These are phyloP conservation scores for Vipera ursinii DNA, from an alignment of 2,797 vertebrate species.

Conservation along the genomic window DNA sequence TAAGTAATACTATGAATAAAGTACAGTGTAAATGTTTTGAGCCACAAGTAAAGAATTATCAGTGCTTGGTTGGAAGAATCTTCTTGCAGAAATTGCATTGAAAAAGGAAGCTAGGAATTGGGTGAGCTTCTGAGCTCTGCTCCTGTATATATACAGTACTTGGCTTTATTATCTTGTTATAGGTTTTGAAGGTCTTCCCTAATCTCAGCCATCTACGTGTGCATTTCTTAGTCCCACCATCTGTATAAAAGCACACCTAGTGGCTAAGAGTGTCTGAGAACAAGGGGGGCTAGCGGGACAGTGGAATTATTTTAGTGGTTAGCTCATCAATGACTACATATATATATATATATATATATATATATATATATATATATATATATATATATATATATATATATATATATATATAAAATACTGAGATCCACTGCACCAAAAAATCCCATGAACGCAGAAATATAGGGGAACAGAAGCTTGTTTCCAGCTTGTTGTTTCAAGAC, in stretches of 20 bases:
- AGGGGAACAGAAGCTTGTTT: neutral
- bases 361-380: no score
- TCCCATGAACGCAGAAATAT: neutral
- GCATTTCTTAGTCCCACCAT: neutral
- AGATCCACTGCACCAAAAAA: neutral
- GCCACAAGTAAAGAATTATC: neutral
- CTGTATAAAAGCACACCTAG: neutral
- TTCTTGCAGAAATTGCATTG: neutral
- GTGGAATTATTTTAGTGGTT: neutral
- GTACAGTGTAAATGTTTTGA: neutral
- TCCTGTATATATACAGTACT: no score
- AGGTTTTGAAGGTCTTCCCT: neutral
- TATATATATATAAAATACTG: neutral
- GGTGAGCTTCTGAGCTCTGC: neutral
- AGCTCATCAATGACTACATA: neutral
- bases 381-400: no score
- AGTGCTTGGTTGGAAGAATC: neutral
- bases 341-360: no score
- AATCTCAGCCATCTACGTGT: neutral
- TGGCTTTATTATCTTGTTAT: neutral
- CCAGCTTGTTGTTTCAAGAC: no score
- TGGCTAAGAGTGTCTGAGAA: neutral
- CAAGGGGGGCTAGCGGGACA: neutral
- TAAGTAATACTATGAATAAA: neutral
- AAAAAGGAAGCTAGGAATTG: neutral